Conservation (phyloP, 2,113 vertebrate species). For the Solea solea region DNA sequence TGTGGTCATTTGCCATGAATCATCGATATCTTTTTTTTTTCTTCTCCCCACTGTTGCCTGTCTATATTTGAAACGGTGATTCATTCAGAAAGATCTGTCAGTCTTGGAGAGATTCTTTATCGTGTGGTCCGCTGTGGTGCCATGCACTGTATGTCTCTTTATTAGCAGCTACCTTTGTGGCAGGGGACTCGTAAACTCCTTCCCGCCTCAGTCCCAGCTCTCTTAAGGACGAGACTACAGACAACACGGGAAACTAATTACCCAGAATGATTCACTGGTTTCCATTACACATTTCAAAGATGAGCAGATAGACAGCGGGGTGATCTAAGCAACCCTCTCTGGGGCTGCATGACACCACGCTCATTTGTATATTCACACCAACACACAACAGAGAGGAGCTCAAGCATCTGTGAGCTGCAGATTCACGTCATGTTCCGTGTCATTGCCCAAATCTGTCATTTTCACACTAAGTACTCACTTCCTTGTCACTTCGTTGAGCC, state of each 20-base stretch:
- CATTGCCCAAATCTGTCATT: conserved; percentile 1
- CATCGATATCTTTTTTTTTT: conserved; percentile 8
- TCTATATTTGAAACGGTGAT: conserved; percentile 36
- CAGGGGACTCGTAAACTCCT: conserved; percentile 23
- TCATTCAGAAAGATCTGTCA: conserved; percentile 23
- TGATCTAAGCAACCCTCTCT: conserved; percentile 43
- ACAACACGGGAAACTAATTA: conserved; percentile 55
- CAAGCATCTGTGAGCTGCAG: conserved; percentile 9
- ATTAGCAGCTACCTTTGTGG: conserved; percentile 28
- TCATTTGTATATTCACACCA: conserved; percentile 43
- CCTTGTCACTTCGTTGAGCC: conserved; percentile 7
- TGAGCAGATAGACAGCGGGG: conserved; percentile 29
- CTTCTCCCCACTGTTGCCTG: conserved; percentile 1
- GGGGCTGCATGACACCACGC: conserved; percentile 37
- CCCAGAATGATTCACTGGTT: conserved; percentile 55
- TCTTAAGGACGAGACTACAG: conserved; percentile 29
- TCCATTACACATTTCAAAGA: conserved; percentile 47
- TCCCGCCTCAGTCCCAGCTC: conserved; percentile 24
- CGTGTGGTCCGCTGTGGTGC: conserved; percentile 15
- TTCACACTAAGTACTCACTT: conserved; percentile 7
- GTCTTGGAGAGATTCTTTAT: conserved; percentile 24
- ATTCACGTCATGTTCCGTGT: conserved; percentile 5
- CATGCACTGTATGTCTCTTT: conserved; percentile 19
- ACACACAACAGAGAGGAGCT: conserved; percentile 26
- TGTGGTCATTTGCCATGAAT: conserved; percentile 7